Evolutionary conservation across 2,113 vertebrate genomes (phyloP).

Genomic region (Nibea albiflora): DNA sequence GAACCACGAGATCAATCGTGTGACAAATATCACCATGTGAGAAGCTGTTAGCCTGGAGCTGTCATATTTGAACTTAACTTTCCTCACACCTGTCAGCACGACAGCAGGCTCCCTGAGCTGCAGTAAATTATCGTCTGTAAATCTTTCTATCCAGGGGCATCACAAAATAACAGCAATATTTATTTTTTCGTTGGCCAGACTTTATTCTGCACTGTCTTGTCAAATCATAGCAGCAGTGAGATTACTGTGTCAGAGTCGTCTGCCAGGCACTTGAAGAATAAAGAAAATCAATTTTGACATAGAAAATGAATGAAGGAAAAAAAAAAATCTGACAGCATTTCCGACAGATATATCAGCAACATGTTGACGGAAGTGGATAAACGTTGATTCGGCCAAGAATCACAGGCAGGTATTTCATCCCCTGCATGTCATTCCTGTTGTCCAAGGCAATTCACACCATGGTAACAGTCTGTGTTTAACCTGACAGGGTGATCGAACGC

Average conservation of each 20-base stretch:
- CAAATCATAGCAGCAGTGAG: slow-evolving; percentile 29
- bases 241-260: slow-evolving; percentile 22
- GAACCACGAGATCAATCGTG: slow-evolving; percentile 1
- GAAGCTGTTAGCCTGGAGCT: neutral
- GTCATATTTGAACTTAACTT: slow-evolving; percentile 17
- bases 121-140: slow-evolving; percentile 2
- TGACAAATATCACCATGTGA: slow-evolving; percentile 14
- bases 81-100: slow-evolving; percentile 20
- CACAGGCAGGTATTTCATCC: slow-evolving; percentile 50
- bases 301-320: neutral
- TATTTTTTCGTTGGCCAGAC: slow-evolving; percentile 11
- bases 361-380: slow-evolving; percentile 39
- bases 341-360: slow-evolving; percentile 25
- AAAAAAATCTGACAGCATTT: slow-evolving; percentile 27
- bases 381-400: slow-evolving; percentile 40
- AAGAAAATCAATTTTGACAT: slow-evolving; percentile 48
- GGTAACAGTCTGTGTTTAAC: slow-evolving; percentile 68
- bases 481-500: slow-evolving; percentile 64
- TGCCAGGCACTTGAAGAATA: slow-evolving; percentile 10
- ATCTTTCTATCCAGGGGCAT: slow-evolving; percentile 3
- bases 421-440: slow-evolving; percentile 50
- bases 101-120: neutral
- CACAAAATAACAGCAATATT: neutral
- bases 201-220: slow-evolving; percentile 24
- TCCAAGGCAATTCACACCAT: slow-evolving; percentile 44